Base-by-base conservation (phyloP, 2,888 invertebrate species). In the Reticulitermes lucifugus region DNA sequence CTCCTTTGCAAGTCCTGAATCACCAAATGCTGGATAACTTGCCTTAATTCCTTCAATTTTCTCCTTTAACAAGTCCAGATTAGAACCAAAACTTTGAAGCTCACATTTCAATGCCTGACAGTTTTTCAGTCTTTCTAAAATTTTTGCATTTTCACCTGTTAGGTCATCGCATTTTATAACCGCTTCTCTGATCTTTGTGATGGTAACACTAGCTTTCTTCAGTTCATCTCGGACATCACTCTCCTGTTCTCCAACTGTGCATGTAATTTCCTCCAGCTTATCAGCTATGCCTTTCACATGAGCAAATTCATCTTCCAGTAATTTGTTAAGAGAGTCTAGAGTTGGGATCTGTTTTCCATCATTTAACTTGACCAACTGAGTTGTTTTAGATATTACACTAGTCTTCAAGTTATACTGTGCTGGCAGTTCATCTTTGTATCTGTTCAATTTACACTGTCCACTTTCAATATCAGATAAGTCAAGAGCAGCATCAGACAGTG, bases 161-260 rank as follows among this genome's bases (percentile, higher is more conserved):
- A 97, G 93, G 89, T 97, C 97, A 89, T 98, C 98, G 89, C 97
- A 97, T 90, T 96, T 96, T 73, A 96, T 95, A n/a, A 97, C 94
- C 73, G 95, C 94, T 89, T 97, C 97, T 29, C 97, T 94, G 35
- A 97, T 92, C 89, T 94, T 94, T 25, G 95, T 94, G 0, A 97
- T 93, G 86, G 92, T 92, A 86, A 95, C 96, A 7, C 95, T 94
- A 0, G 94, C 92, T 9, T 91, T 91, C 91, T 96, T 97, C 29
- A 97, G 94, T 43, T 94, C 94, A 79, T 93, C 93, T 87, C 95
- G 94, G 10, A 97, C 92, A 84, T 93, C 93, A 87, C 93, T 94
- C 90, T 97, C 97, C 89, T 95, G 94, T 83, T 96, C 94, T 86
- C 94, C 95, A 87, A 97, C 94, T 10, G 94, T 94, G 0, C 94